phyloP scores from a whole-genome alignment of 2,888 invertebrate species.

The Philonicus albiceps region DNA sequence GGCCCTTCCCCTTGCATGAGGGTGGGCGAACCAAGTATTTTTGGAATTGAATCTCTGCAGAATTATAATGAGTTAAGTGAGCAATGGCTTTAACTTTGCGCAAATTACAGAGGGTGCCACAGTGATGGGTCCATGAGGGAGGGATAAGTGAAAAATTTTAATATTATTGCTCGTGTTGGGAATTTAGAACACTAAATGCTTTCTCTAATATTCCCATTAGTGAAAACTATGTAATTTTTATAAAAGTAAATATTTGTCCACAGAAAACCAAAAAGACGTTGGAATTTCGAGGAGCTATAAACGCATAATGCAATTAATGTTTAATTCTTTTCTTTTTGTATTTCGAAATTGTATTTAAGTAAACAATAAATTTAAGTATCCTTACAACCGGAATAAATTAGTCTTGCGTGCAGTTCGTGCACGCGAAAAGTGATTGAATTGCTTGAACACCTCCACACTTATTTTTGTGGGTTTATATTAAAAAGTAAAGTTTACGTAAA shows the following conservation, averaged over 20 bases:
- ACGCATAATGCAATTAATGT: too few species aligned
- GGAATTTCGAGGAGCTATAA: too few species aligned
- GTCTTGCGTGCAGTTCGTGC: too few species aligned
- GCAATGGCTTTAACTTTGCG: conserved; percentile 37
- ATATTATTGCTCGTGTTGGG: background rate
- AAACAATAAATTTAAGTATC: background rate
- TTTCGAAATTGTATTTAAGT: too few species aligned
- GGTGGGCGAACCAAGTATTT: conserved; percentile 13
- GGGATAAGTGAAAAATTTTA: background rate
- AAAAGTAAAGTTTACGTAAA: too few species aligned
- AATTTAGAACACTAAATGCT: background rate
- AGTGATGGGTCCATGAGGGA: background rate
- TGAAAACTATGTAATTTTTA: background rate
- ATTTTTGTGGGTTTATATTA: background rate
- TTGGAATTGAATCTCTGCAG: conserved; percentile 47
- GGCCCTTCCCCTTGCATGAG: background rate
- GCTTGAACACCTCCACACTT: background rate
- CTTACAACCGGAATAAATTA: background rate
- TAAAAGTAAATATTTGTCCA: too few species aligned
- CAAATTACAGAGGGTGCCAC: conserved; percentile 6
- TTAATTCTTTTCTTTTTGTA: too few species aligned
- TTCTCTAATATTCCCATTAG: background rate
- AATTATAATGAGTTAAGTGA: conserved; percentile 49
- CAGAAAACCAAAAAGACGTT: too few species aligned
- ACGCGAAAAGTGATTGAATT: too few species aligned